Evolutionary conservation across 2,888 invertebrate species (phyloP).

Genomic region (Cabera pusaria): DNA sequence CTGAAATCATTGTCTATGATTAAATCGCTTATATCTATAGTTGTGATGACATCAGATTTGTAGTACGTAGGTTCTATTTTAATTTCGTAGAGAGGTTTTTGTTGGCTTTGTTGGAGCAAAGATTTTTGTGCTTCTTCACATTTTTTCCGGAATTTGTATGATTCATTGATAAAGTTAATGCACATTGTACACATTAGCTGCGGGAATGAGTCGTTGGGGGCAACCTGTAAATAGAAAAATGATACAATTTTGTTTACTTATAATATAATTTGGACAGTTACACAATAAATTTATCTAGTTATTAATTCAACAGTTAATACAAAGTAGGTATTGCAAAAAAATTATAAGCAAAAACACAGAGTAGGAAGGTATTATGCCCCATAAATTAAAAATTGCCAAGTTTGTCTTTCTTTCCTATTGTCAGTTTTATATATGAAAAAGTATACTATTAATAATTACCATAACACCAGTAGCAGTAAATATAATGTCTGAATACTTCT

Average conservation of each 20-base stretch:
- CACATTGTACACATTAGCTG: conserved; percentile 46
- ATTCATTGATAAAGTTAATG: conserved; percentile 37
- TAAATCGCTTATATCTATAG: conserved; percentile 47
- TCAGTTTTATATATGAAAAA: too few relatives aligned
- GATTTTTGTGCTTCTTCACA: conserved; percentile 41
- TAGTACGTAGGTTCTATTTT: conserved; percentile 40
- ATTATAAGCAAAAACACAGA: background rate
- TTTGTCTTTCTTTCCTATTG: too few relatives aligned
- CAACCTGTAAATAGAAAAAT: conserved; percentile 36
- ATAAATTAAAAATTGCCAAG: too few relatives aligned
- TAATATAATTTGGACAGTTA: too few relatives aligned
- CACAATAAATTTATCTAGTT: too few relatives aligned
- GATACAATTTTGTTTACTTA: too few relatives aligned
- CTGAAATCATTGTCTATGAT: conserved; percentile 40
- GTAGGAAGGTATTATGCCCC: too few relatives aligned
- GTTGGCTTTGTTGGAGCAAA: conserved; percentile 16
- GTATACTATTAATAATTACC: conserved; percentile 37
- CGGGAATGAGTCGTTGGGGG: conserved; percentile 40
- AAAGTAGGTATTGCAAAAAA: too few relatives aligned
- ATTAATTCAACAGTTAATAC: too few relatives aligned
- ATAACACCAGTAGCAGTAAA: conserved; percentile 52
- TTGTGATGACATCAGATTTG: conserved; percentile 20
- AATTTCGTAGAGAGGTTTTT: conserved; percentile 22
- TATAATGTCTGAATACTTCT: conserved; percentile 56
- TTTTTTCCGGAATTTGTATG: conserved; percentile 45